phyloP scores from a whole-genome alignment of 2,113 vertebrate species.

The Lichenostomus cassidix region DNA sequence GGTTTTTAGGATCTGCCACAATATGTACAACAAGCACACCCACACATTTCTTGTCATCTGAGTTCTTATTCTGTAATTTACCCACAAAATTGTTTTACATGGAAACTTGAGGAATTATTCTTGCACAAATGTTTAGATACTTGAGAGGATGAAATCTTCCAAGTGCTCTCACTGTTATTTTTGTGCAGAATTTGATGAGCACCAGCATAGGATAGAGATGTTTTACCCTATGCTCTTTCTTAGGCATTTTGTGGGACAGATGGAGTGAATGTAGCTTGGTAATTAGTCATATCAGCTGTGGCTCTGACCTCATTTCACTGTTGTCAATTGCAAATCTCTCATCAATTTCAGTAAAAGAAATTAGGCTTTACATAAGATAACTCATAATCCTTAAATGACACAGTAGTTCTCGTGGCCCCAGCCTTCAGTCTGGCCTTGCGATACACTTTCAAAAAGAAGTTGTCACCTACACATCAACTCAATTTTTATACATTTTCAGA shows the following conservation, averaged over 20 bases:
- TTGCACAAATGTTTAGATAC: background rate
- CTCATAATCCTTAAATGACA: background rate
- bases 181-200: background rate
- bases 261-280: background rate
- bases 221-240: background rate
- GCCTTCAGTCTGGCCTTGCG: background rate
- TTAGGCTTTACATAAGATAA: background rate
- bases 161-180: background rate
- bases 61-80: slow-evolving; percentile 10
- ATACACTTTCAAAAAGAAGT: background rate
- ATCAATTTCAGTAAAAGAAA: background rate
- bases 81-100: background rate
- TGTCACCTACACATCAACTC: background rate
- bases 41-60: background rate
- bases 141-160: background rate
- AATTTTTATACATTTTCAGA: background rate
- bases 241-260: background rate
- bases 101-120: background rate
- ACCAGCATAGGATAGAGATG: background rate
- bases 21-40: background rate
- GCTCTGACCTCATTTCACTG: background rate
- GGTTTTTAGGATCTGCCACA: background rate
- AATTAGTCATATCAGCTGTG: slow-evolving; percentile 21
- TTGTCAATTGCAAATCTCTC: background rate
- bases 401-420: background rate